Conservation (phyloP, 2,113 vertebrate genomes). For the Platichthys stellatus region DNA sequence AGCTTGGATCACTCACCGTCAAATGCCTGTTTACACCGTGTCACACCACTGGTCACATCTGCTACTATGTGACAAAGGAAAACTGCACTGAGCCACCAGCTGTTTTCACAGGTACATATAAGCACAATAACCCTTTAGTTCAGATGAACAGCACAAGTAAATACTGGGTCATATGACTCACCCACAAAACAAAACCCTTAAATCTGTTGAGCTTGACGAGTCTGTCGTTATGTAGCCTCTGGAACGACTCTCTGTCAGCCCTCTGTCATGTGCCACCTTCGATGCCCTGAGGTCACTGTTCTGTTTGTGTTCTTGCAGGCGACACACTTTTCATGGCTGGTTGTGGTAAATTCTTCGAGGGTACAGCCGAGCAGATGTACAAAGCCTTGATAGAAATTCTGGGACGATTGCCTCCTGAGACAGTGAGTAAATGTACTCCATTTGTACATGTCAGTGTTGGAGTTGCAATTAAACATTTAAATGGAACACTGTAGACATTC, state of each 20-base stretch:
- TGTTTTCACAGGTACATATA: slow-evolving; percentile 88
- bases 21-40: slow-evolving; percentile 96
- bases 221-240: background rate
- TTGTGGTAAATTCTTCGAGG: slow-evolving; percentile 98
- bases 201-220: background rate
- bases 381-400: slow-evolving; percentile 91
- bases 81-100: slow-evolving; percentile 89
- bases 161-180: background rate
- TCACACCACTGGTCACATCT: slow-evolving; percentile 98
- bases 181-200: background rate
- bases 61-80: slow-evolving; percentile 94
- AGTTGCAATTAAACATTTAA: background rate
- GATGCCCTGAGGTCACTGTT: background rate
- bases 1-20: slow-evolving; percentile 93
- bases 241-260: background rate
- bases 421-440: slow-evolving; percentile 77
- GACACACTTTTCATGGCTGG: slow-evolving; percentile 96
- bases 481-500: background rate
- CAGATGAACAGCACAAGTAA: background rate
- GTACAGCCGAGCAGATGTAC: slow-evolving; percentile 96
- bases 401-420: slow-evolving; percentile 89
- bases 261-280: background rate
- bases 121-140: background rate
- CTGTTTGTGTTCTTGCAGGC: slow-evolving; percentile 76
- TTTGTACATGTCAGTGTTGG: background rate